Evolutionary conservation across 2,888 invertebrate genomes (phyloP), one percentile per base, ranked within the genome.

Genomic region (Temnothorax unifasciatus): DNA sequence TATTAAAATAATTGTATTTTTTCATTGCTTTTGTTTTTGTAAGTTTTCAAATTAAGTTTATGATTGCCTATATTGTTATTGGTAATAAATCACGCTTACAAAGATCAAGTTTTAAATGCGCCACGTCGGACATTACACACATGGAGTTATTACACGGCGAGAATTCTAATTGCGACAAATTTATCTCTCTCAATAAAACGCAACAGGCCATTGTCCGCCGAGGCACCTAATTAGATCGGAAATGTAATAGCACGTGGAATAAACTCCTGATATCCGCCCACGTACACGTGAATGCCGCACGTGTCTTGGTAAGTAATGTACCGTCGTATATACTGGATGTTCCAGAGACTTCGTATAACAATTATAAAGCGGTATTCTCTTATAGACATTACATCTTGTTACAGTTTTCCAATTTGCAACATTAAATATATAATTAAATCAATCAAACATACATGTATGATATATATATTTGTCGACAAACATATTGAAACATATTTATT

Each of bases 221-320:
- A 77, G 69, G n/a, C 68, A 68, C 41, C 34, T 68, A 68, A 77
- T 77, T 68, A 77, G 29, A 77, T 77, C 57, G 57, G 54, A 68
- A 77, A 77, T 69, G 41, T 77, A 77, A 77, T 68, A 68, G 41
- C 69, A 54, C 44, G n/a, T 68, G 29, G 57, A 77, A 77, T 77
- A 77, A 54, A 77, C 69, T 77, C 54, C 44, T 77, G 69, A 54
- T 77, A 77, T 54, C 41, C 54, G n/a, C 77, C 69, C n/a, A 77
- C 74, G 57, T 29, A 29, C 52, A 11, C 29, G 15, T 34, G 25
- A 68, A 34, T 29, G 3, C 21, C 34, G 57, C 29, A 15, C 66
- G 52, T 66, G 41, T 3, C 52, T 18, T 41, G 6, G 1, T 52
- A 76, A 64, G 11, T 52, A 76, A 76, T 41, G 50, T 1, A 64